A percentile compares a stretch with the other conserved stretches of the same genome.
Conservation (phyloP, 2,888 invertebrate genomes). For the Perizoma affinitatum region DNA sequence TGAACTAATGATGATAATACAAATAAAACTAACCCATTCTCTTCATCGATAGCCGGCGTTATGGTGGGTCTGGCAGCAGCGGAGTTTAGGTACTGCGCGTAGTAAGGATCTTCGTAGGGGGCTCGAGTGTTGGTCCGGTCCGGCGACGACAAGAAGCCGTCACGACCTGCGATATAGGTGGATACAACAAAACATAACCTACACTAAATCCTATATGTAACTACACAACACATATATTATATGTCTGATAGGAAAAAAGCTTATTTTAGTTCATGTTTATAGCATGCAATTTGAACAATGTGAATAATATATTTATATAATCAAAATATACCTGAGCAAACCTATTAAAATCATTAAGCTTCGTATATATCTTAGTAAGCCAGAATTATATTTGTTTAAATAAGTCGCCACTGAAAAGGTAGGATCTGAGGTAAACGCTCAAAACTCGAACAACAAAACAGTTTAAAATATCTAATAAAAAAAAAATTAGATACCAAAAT, state of each 20-base stretch:
- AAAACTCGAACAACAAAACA: neutral
- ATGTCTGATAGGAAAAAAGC: constrained; percentile 3
- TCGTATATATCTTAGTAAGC: neutral
- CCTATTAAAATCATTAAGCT: neutral
- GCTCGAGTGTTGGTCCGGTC: constrained; percentile 89
- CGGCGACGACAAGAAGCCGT: constrained; percentile 94
- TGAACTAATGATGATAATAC: neutral
- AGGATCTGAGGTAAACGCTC: no score
- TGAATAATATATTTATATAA: constrained; percentile 3
- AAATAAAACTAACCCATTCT: constrained; percentile 86
- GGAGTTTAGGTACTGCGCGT: constrained; percentile 89
- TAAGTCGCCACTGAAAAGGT: no score
- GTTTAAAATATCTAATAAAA: neutral
- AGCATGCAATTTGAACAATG: constrained; percentile 42
- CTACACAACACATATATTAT: constrained; percentile 7
- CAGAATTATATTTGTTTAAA: no score
- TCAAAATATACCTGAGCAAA: constrained; percentile 6
- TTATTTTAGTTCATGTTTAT: constrained; percentile 1
- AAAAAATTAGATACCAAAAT: constrained; percentile 37
- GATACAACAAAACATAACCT: neutral
- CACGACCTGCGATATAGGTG: constrained; percentile 55
- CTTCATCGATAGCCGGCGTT: constrained; percentile 96
- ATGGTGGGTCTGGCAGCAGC: constrained; percentile 88
- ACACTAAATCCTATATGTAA: constrained; percentile 5
- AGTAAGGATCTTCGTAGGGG: constrained; percentile 94